Evolutionary conservation across 2,113 vertebrate species (phyloP).

Genomic region (Grus americana): DNA sequence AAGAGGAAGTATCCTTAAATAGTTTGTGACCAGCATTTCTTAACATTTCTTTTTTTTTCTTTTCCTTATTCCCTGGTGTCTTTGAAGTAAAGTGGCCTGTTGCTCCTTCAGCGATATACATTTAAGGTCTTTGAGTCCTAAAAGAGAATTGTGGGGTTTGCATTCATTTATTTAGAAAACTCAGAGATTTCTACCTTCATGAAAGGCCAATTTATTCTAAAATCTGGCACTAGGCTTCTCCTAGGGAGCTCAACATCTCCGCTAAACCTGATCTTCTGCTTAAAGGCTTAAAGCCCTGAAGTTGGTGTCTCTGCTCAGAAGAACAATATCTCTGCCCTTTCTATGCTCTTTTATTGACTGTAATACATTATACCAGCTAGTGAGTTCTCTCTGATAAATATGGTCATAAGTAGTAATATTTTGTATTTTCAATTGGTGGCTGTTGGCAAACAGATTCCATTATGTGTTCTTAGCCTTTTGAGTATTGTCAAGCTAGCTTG

Average conservation of each 20-base stretch:
- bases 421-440: background rate
- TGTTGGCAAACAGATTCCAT: background rate
- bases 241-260: background rate
- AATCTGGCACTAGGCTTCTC: background rate
- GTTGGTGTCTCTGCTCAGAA: background rate
- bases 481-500: background rate
- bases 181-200: background rate
- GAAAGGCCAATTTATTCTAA: background rate
- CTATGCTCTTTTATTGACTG: background rate
- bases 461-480: background rate
- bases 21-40: background rate
- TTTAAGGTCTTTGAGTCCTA: background rate
- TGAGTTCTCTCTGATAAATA: background rate
- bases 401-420: background rate
- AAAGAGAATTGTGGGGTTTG: background rate
- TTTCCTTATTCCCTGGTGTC: background rate
- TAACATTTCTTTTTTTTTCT: background rate
- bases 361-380: background rate
- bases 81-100: background rate
- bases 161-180: background rate
- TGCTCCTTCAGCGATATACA: background rate
- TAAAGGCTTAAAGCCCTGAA: background rate
- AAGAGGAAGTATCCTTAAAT: background rate
- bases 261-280: background rate
- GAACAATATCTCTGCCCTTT: background rate